Evolutionary conservation across 2,797 vertebrate species (phyloP).

Genomic region (Avahi laniger): DNA sequence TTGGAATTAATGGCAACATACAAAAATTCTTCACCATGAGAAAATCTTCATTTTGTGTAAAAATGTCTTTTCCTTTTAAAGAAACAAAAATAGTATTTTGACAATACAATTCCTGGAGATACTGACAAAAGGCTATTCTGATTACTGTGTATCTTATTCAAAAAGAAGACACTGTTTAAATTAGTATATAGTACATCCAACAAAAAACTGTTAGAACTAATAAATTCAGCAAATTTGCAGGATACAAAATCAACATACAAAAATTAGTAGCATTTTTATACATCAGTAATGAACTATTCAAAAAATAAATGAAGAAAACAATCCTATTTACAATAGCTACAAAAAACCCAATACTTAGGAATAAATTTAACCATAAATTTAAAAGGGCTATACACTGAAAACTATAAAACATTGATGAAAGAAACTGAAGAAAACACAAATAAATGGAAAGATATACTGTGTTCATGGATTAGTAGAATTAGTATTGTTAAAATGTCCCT

Average conservation of each 20-base stretch:
- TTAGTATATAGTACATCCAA: background rate
- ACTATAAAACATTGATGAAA: background rate
- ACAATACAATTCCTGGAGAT: background rate
- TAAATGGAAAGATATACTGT: background rate
- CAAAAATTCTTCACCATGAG: background rate
- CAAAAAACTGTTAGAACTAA: background rate
- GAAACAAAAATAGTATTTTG: constrained; percentile 4
- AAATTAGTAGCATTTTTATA: background rate
- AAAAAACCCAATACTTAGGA: background rate
- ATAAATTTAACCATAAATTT: background rate
- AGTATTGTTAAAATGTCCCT: background rate
- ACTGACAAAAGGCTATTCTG: background rate
- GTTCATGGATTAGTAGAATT: background rate
- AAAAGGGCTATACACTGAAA: background rate
- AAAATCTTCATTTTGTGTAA: background rate
- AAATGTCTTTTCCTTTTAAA: background rate
- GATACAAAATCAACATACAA: background rate
- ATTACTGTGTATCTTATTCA: background rate
- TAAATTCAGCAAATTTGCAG: background rate
- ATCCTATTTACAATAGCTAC: background rate
- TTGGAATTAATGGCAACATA: background rate
- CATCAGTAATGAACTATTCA: background rate
- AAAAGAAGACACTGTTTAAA: constrained; percentile 37
- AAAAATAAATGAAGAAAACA: background rate
- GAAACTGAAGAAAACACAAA: background rate